phyloP scores from a whole-genome alignment of 1,140 invertebrate species.

The Glomeris maerens region DNA sequence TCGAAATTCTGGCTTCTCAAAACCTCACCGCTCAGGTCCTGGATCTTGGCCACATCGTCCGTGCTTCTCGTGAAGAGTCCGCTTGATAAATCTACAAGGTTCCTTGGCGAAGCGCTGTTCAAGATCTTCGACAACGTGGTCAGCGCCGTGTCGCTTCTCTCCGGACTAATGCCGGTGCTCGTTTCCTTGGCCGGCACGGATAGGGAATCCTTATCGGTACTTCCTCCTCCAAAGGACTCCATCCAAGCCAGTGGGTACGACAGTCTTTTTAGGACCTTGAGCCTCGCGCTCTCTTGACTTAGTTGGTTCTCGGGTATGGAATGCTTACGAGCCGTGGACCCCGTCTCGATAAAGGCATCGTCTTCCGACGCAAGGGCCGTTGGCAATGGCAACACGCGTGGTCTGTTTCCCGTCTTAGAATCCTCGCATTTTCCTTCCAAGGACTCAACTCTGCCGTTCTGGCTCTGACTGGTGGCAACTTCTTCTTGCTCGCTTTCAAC shows the following conservation, averaged over 20 bases:
- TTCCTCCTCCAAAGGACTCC: slow-evolving; percentile 52
- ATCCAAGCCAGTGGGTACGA: slow-evolving; percentile 86
- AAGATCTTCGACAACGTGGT: slow-evolving; percentile 17
- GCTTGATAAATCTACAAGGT: slow-evolving; percentile 34
- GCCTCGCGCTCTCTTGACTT: no score
- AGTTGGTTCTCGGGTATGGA: no score
- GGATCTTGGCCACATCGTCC: slow-evolving; percentile 21
- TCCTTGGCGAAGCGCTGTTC: slow-evolving; percentile 16
- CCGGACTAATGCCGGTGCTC: background rate
- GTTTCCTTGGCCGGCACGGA: background rate
- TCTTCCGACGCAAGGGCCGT: no score
- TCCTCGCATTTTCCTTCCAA: slow-evolving; percentile 8
- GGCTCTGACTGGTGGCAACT: no score
- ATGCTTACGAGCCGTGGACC: no score
- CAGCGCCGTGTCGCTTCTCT: background rate
- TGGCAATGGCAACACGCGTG: no score
- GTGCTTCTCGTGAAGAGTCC: slow-evolving; percentile 30
- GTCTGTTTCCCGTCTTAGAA: background rate
- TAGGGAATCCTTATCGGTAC: slow-evolving; percentile 35
- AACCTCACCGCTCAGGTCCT: no score
- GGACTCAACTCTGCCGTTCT: no score
- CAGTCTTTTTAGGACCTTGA: slow-evolving; percentile 63
- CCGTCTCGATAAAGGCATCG: no score
- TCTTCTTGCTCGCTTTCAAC: no score
- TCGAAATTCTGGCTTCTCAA: no score